Evolutionary conservation across 2,888 invertebrate species (phyloP), one percentile per base, ranked within the genome.

Genomic region (Pyralis farinalis): DNA sequence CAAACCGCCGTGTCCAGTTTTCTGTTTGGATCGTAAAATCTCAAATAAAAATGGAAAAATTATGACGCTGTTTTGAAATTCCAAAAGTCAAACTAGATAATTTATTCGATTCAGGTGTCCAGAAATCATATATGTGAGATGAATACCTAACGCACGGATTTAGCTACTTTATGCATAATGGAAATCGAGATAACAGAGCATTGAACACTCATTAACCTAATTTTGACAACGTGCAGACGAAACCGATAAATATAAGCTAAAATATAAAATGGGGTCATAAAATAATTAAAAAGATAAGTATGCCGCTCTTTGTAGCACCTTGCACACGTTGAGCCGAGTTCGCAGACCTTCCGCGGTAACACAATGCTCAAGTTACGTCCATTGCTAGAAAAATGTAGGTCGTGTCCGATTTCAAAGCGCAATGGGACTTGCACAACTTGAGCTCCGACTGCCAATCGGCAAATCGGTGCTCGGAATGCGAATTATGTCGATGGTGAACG

Each of bases 371-470:
- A 63, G 71, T 81, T 79, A 79, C 78, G 60, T 63, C 58, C 67
- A 70, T 73, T 63, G 65, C 75, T 71, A 73, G 75, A 79, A 82
- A 76, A 79, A 84, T 82, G 81, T 78, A 63, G 75, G 74, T 68
- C 76, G 78, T 62, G 63, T 83, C 73, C 60, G 66, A 79, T 82
- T 79, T 77, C 83, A 82, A 79, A 76, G 76, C 60, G 65, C 67
- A 63, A 68, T 62, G 66, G 63, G 66, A 71, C 68, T 73, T 74
- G 70, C 78, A 75, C 68, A 72, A 75, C 65, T 48, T 54, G 39
- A 51, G 50, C 41, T 54, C 51, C 43, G 47, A 52, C 55, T 55
- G 64, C 51, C 58, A 55, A 57, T 59, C 46, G 51, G 53, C 53
- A 57, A 60, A 56, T 51, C 47, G 50, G 53, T 53, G 51, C 12